These are phyloP conservation scores for Conops quadrifasciatus DNA, from an alignment of 2,888 invertebrate species.

Conservation along the genomic window DNA sequence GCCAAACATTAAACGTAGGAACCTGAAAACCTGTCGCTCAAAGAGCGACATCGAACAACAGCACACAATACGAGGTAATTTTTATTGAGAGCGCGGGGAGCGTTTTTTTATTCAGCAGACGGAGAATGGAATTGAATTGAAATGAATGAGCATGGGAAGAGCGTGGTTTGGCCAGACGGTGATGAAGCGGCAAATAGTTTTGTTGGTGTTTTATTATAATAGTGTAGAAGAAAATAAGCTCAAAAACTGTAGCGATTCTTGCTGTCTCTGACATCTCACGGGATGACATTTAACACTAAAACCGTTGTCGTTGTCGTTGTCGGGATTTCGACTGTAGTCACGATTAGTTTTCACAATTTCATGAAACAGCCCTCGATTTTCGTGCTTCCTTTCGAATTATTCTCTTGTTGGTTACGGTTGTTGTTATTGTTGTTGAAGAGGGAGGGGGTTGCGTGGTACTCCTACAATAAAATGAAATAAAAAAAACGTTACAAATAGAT, in stretches of 20 bases:
- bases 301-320: constrained; percentile 22
- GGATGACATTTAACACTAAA: constrained; percentile 44
- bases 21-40: too few species aligned
- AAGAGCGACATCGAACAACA: neutral
- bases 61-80: neutral
- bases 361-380: constrained; percentile 41
- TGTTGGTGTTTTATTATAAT: neutral
- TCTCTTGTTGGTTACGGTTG: neutral
- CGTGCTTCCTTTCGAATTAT: neutral
- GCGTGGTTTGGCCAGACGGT: neutral
- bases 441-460: constrained; percentile 6
- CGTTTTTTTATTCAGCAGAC: neutral
- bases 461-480: neutral
- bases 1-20: too few species aligned
- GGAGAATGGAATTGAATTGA: too few species aligned
- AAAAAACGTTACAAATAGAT: neutral
- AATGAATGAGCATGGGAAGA: neutral
- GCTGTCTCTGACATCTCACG: constrained; percentile 42
- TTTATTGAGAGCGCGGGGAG: neutral
- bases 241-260: constrained; percentile 38
- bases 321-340: constrained; percentile 22
- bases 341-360: neutral
- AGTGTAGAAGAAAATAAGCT: constrained; percentile 37
- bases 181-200: neutral
- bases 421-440: constrained; percentile 12